These are phyloP conservation scores for Saccopteryx bilineata DNA, from an alignment of 2,113 vertebrate genomes.

Conservation along the genomic window DNA sequence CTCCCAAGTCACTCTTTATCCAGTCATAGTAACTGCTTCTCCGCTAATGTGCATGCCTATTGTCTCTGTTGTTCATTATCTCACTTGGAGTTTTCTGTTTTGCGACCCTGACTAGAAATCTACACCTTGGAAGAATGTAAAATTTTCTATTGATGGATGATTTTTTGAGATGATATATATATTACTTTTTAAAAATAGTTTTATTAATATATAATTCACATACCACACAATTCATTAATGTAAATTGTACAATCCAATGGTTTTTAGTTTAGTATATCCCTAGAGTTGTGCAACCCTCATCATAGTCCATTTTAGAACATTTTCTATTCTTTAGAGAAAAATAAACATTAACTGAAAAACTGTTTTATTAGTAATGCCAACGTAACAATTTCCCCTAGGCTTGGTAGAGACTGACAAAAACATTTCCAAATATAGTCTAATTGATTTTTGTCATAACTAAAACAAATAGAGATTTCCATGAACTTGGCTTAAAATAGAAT, in stretches of 20 bases:
- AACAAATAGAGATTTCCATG: conserved; percentile 61
- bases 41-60: background rate
- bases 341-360: background rate
- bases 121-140: fast-evolving
- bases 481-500: conserved; percentile 70
- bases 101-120: background rate
- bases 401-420: conserved; percentile 42
- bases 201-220: too few relatives aligned
- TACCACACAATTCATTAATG: too few relatives aligned
- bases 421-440: conserved; percentile 72
- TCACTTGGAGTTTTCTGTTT: background rate
- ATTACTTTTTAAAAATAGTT: too few relatives aligned
- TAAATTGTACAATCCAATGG: too few relatives aligned
- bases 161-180: conserved; percentile 47
- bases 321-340: conserved; percentile 58
- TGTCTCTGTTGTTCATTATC: background rate
- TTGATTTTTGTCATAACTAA: conserved; percentile 77
- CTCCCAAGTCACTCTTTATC: background rate
- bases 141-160: conserved; percentile 16
- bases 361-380: conserved; percentile 53
- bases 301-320: too few relatives aligned
- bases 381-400: conserved; percentile 67
- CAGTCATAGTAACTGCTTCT: background rate
- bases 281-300: too few relatives aligned
- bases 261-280: too few relatives aligned